A percentile compares a stretch with the other conserved stretches of the same genome.
Evolutionary conservation across 2,797 vertebrate genomes (phyloP).

Genomic region (Podarcis siculus): DNA sequence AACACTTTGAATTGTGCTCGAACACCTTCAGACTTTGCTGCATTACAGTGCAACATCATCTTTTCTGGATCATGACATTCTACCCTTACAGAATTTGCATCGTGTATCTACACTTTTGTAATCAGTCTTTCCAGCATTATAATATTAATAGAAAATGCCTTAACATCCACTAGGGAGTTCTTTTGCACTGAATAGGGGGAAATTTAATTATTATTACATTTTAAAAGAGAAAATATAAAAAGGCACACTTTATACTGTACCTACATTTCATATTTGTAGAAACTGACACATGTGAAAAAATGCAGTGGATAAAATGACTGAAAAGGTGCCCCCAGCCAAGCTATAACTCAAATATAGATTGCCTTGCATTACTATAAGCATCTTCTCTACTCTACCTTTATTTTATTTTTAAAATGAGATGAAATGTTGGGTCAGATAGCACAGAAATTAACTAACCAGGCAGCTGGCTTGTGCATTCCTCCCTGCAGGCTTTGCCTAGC

Average conservation of each 20-base stretch:
- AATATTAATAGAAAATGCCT: background rate
- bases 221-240: background rate
- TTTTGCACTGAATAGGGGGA: background rate
- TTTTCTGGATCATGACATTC: background rate
- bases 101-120: background rate
- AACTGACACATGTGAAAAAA: background rate
- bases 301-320: background rate
- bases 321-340: background rate
- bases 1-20: no score
- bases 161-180: background rate
- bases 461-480: slow-evolving; percentile 4
- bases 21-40: background rate
- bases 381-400: background rate
- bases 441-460: slow-evolving; percentile 3
- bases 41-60: background rate
- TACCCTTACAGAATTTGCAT: background rate
- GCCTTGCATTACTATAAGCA: background rate
- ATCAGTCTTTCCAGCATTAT: background rate
- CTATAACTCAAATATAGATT: background rate
- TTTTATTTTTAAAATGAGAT: background rate
- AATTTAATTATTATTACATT: background rate
- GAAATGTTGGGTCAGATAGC: slow-evolving; percentile 5
- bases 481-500: background rate
- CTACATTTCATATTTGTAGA: background rate
- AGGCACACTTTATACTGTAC: background rate